These are phyloP conservation scores for Aurelia aurita complex sp. Pacific DNA, from an alignment of 30 jellyfish, hydroid and myxozoan genomes.

Conservation along the genomic window DNA sequence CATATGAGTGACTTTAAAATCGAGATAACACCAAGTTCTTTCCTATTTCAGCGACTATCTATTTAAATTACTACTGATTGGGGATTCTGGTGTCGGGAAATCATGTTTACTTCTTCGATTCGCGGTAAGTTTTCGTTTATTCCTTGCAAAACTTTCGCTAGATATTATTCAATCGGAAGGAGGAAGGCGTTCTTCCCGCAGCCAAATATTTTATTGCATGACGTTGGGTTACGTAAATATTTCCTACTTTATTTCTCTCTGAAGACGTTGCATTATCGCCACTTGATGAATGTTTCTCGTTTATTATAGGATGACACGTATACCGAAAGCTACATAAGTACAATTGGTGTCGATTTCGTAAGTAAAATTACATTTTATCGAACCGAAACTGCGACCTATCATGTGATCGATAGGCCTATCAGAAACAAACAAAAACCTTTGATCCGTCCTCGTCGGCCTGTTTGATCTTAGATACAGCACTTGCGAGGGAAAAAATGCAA, in stretches of 20 bases:
- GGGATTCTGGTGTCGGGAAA: conserved; percentile 99
- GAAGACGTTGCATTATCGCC: too few species aligned
- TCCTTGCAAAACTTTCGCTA: too few species aligned
- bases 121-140: conserved; percentile 82
- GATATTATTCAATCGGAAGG: not conserved
- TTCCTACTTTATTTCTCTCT: not conserved
- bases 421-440: not conserved
- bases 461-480: not conserved
- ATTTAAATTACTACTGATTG: conserved; percentile 95
- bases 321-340: conserved; percentile 99
- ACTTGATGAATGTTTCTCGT: not conserved
- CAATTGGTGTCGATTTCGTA: conserved; percentile 99
- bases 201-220: too few species aligned
- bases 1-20: conserved; percentile 9
- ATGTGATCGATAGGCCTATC: conserved; percentile 15
- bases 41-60: conserved; percentile 88
- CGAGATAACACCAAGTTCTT: not conserved
- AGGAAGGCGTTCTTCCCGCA: conserved; percentile 43
- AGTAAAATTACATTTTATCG: conserved; percentile 28
- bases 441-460: not conserved
- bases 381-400: not conserved
- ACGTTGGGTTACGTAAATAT: not conserved
- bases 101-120: conserved; percentile 97
- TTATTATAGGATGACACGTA: conserved; percentile 94
- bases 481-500: too few species aligned